phyloP scores from a whole-genome alignment of 2,797 vertebrate species.

The Anolis apletophallus region DNA sequence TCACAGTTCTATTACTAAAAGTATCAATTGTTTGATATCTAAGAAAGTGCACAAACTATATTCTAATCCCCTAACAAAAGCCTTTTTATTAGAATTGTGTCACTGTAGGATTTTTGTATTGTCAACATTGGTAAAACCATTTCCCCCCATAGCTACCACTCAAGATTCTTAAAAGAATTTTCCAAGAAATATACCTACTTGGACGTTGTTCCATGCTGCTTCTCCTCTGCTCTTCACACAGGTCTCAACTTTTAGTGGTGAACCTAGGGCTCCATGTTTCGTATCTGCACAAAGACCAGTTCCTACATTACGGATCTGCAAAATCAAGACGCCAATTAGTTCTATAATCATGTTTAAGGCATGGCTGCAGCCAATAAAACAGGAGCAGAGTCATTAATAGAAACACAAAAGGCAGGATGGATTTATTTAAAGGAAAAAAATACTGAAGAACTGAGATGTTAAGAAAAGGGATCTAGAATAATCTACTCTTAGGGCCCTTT shows the following conservation, averaged over 20 bases:
- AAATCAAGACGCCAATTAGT: not conserved
- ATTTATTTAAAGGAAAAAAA: not conserved
- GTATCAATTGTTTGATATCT: not conserved
- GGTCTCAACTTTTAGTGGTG: conserved; percentile 87
- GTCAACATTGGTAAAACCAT: not conserved
- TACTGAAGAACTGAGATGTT: not conserved
- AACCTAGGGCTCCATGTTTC: conserved; percentile 89
- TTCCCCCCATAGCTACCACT: not conserved
- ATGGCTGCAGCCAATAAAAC: conserved; percentile 5
- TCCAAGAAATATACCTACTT: conserved; percentile 78
- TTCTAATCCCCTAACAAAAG: conserved; percentile 6
- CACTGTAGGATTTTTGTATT: not conserved
- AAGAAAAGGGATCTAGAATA: conserved; percentile 1
- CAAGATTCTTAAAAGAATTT: not conserved
- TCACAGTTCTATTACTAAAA: not conserved
- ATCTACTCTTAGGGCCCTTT: not conserved
- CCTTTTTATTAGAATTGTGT: not conserved
- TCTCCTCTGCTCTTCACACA: conserved; percentile 88
- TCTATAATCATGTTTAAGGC: not conserved
- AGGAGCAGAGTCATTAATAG: conserved; percentile 4
- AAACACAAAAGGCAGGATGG: not conserved
- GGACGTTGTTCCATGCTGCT: conserved; percentile 89
- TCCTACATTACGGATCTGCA: conserved; percentile 87
- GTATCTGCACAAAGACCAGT: conserved; percentile 89
- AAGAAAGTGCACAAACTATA: conserved; percentile 10